Conservation (phyloP, 64 coral and sea anemone species). For the Montipora sp. region DNA sequence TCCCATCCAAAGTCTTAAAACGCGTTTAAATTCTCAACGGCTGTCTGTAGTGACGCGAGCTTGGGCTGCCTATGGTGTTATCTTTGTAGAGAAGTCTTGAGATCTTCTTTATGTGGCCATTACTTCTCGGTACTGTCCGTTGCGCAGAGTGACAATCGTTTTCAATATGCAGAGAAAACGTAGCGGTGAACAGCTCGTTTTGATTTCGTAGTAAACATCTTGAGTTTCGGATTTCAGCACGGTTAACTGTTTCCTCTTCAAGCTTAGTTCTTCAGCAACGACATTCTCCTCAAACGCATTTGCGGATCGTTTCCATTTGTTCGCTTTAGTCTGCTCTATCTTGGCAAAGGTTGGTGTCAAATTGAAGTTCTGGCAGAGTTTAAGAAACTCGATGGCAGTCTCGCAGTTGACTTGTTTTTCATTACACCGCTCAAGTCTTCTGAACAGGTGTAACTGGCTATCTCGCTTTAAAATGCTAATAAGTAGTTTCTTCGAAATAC, state of each 20-base stretch:
- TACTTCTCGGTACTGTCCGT: background rate
- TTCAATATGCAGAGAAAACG: constrained; percentile 33
- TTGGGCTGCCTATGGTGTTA: no score
- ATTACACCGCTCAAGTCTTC: constrained; percentile 57
- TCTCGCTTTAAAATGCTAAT: constrained; percentile 38
- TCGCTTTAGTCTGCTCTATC: constrained; percentile 1
- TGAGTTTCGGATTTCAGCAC: constrained; percentile 10
- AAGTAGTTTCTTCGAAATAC: background rate
- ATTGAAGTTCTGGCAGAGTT: constrained; percentile 34
- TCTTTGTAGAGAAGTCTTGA: constrained; percentile 14
- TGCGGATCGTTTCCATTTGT: constrained; percentile 19
- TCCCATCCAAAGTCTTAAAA: no score
- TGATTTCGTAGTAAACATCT: constrained; percentile 29
- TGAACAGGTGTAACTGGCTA: constrained; percentile 41
- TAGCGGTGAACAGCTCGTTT: constrained; percentile 12
- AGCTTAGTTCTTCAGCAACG: constrained; percentile 29
- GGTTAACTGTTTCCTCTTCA: constrained; percentile 24
- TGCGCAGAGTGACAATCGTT: constrained; percentile 20
- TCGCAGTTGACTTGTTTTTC: constrained; percentile 51
- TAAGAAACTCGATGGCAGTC: constrained; percentile 42
- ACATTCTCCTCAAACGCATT: constrained; percentile 13
- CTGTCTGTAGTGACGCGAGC: no score
- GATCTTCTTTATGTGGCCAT: constrained; percentile 53
- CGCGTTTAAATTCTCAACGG: no score
- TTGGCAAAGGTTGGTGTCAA: background rate